Evolutionary conservation across 2,797 vertebrate species (phyloP).

Genomic region (Liasis olivaceus): DNA sequence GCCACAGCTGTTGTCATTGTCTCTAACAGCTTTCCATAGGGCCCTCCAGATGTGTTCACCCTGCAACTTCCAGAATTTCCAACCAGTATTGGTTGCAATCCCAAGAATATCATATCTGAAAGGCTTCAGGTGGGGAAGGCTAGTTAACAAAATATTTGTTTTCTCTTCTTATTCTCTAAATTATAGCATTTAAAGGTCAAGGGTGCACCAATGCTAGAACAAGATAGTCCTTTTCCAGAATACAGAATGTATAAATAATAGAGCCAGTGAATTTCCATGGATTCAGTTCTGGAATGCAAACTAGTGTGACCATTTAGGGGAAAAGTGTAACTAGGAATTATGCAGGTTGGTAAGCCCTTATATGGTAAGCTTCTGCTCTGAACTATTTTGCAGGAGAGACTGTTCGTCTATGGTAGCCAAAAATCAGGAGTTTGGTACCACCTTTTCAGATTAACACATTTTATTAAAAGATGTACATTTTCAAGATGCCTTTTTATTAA

Average conservation of each 20-base stretch:
- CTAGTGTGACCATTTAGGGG: background rate
- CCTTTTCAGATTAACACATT: background rate
- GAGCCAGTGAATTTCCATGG: background rate
- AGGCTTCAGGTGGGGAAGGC: background rate
- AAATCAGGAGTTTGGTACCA: background rate
- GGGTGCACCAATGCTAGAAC: background rate
- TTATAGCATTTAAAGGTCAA: background rate
- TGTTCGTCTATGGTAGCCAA: background rate
- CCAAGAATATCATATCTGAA: background rate
- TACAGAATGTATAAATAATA: background rate
- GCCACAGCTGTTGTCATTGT: background rate
- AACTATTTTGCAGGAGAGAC: background rate
- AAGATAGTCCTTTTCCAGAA: background rate
- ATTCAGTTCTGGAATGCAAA: background rate
- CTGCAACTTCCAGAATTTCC: background rate
- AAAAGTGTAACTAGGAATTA: background rate
- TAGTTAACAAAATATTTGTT: background rate
- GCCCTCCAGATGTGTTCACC: background rate
- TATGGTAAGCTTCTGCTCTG: background rate
- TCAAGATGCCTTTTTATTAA: background rate
- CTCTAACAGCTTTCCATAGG: background rate
- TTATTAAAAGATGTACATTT: background rate
- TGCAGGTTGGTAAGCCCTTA: background rate
- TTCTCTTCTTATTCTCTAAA: background rate
- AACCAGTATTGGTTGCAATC: background rate